A percentile compares a stretch with the other conserved stretches of the same genome.
These are phyloP conservation scores for Cairina moschata DNA, from an alignment of 2,113 vertebrate genomes.

Conservation along the genomic window DNA sequence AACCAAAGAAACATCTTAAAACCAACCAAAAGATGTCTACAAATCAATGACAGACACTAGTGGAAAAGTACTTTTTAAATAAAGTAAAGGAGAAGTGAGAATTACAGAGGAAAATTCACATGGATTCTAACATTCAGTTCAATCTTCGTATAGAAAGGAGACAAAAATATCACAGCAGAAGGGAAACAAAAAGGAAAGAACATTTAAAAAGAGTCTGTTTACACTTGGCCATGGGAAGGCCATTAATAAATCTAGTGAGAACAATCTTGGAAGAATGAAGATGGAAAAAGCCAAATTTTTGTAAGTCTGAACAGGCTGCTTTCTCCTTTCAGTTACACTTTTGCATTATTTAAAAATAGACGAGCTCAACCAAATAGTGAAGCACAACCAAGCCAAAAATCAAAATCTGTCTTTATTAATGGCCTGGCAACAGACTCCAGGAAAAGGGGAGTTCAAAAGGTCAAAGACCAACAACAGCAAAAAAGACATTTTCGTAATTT, in stretches of 20 bases:
- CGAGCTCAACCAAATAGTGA: neutral
- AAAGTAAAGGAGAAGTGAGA: neutral
- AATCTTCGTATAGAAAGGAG: neutral
- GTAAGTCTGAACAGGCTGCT: neutral
- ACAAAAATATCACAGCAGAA: neutral
- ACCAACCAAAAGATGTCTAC: neutral
- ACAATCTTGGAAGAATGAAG: neutral
- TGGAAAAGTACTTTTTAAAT: neutral
- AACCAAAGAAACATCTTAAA: neutral
- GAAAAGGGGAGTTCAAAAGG: neutral
- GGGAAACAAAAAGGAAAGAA: neutral
- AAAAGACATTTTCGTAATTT: neutral
- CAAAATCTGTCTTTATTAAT: constrained; percentile 1
- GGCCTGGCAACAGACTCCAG: neutral
- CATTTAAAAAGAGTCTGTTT: neutral
- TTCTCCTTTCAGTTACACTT: neutral
- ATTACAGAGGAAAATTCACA: neutral
- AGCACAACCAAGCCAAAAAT: neutral
- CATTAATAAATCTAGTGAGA: neutral
- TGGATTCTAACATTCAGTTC: neutral
- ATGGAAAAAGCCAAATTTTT: neutral
- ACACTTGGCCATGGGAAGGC: neutral
- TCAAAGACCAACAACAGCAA: neutral
- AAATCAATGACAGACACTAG: neutral
- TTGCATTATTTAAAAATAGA: neutral